Conservation (phyloP, 1,140 invertebrate genomes). For the Tetramorium parvispinum region DNA sequence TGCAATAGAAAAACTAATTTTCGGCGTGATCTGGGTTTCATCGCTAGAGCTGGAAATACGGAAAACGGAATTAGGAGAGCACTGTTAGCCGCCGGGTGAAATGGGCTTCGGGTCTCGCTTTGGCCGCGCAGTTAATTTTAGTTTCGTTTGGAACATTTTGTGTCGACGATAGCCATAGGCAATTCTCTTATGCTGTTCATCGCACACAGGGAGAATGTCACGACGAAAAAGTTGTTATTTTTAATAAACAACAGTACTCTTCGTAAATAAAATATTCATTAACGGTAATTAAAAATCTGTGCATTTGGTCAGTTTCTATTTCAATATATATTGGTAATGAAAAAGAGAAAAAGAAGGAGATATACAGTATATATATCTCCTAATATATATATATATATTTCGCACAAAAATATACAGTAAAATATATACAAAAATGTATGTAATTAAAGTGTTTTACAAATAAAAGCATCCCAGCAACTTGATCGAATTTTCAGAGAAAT, state of each 20-base stretch:
- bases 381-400: too few relatives aligned
- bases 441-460: constrained; percentile 22
- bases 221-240: constrained; percentile 23
- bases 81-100: constrained; percentile 51
- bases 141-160: constrained; percentile 58
- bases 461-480: neutral
- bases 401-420: neutral
- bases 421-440: neutral
- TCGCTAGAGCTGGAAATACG: constrained; percentile 50
- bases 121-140: constrained; percentile 51
- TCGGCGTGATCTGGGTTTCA: constrained; percentile 61
- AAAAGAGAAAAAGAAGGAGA: neutral
- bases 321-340: neutral
- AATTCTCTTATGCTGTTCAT: constrained; percentile 40
- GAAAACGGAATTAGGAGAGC: constrained; percentile 54
- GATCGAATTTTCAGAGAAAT: constrained; percentile 10
- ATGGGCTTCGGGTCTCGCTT: constrained; percentile 51
- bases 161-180: constrained; percentile 52
- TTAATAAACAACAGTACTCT: neutral
- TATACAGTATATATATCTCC: too few relatives aligned
- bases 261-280: constrained; percentile 4
- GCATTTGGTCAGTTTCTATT: neutral
- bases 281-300: neutral
- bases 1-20: constrained; percentile 62
- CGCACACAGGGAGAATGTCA: constrained; percentile 3